Evolutionary conservation across 2,797 vertebrate genomes (phyloP), one percentile per base, ranked within the genome.

Genomic region (Knipowitschia caucasica): DNA sequence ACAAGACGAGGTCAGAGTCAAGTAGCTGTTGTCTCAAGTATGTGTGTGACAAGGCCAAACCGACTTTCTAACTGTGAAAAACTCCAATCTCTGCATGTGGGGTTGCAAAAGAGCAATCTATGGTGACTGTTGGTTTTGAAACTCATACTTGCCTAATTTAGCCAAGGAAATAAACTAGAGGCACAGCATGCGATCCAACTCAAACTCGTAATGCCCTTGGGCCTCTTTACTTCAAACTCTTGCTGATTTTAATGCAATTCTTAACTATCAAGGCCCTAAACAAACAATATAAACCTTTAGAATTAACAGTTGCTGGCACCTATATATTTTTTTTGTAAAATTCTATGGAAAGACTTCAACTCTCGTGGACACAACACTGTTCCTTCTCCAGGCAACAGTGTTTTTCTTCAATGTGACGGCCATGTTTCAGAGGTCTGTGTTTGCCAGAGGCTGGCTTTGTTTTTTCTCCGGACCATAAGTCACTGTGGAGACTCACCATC

Each of bases 341-440:
- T 62, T 33, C 43, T 2, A 21, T 51, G 59, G 52, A 67, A 5
- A 26, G 6, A 45, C 57, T 43, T 57, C 11, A 25, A 6, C 50
- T 31, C 54, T 70, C n/a, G 71, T 75, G 75, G 65, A 65, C 65
- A 78, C 61, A 83, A 77, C 76, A 81, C 18, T 72, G 54, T 74
- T 80, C 64, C 53, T 58, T 81, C 73, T 69, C 82, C 60, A 77
- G 78, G 82, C 79, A 85, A 84, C 86, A 31, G 1, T 77, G 78
- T 72, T 74, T 79, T 74, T 65, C 58, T 56, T 45, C 35, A 60
- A 62, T 21, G 70, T 60, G 67, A 67, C 51, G 53, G 60, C 59
- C 43, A 18, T 47, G 69, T 80, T 74, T 75, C 79, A 81, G 72
- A 69, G 74, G 60, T 65, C 43, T 62, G 27, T 74, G 54, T 83